A percentile compares a stretch with the other conserved stretches of the same genome.
Evolutionary conservation across 1,140 invertebrate genomes (phyloP).

Genomic region (Nylanderia fulva): DNA sequence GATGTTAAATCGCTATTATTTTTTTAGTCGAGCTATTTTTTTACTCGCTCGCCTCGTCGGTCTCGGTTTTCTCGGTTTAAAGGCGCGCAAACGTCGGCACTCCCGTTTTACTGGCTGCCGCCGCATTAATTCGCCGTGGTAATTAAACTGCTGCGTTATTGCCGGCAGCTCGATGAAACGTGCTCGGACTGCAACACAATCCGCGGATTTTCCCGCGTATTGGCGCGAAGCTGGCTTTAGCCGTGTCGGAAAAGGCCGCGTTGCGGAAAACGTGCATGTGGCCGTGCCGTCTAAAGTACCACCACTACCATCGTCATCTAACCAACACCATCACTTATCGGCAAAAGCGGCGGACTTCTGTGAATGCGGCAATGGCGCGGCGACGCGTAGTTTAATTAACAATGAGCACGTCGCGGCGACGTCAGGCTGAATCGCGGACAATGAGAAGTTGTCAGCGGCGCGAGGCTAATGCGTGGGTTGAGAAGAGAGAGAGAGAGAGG

Average conservation of each 20-base stretch:
- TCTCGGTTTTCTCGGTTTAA: not conserved
- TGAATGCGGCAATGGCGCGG: constrained; percentile 79
- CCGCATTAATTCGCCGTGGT: constrained; percentile 74
- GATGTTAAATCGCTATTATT: not conserved
- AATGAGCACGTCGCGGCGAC: constrained; percentile 81
- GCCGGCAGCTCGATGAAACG: constrained; percentile 72
- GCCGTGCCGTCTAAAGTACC: constrained; percentile 36
- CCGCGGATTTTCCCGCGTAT: constrained; percentile 52
- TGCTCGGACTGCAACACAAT: constrained; percentile 56
- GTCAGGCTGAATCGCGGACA: constrained; percentile 81
- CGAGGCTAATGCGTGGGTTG: constrained; percentile 60
- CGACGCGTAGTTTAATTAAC: constrained; percentile 85
- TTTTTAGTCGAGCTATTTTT: not conserved
- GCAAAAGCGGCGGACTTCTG: constrained; percentile 74
- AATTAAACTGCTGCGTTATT: constrained; percentile 78
- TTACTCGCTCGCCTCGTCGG: not conserved
- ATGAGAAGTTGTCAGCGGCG: constrained; percentile 82
- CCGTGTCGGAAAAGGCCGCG: constrained; percentile 32
- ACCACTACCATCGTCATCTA: constrained; percentile 39
- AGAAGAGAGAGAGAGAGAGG: constrained; percentile 1
- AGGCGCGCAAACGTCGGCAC: constrained; percentile 18
- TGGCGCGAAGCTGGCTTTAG: constrained; percentile 1
- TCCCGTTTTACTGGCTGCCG: constrained; percentile 23
- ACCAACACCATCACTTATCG: constrained; percentile 70
- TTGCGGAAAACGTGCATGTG: constrained; percentile 45